Evolutionary conservation across 2,888 invertebrate species (phyloP), one percentile per base, ranked within the genome.

Genomic region (Alitta virens): DNA sequence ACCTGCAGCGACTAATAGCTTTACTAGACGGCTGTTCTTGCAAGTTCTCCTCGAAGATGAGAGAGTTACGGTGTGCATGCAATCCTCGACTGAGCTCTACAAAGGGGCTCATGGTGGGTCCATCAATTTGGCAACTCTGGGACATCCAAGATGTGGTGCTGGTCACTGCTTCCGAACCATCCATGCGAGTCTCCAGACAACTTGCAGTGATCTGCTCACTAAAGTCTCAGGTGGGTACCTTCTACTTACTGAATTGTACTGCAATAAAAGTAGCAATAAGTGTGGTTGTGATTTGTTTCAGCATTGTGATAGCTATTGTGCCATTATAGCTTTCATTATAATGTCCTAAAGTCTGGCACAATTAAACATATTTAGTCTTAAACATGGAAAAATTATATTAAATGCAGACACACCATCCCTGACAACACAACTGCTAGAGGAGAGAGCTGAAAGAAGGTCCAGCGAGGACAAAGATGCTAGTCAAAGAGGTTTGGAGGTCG

Each of bases 41-140:
- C 93, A 94, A 75, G 86, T 94, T 61, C 84, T 95, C 67, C 84
- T 95, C 67, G 92, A 94, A 75, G 91, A 90, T 75, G 93, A 94
- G 83, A 90, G 90, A 73, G 88, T 91, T 18, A 25, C 61, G 9
- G 62, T 71, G 27, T 53, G 56, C 25, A 24, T 70, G 21, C 52
- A 56, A 16, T 57, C 66, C 25, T 51, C 55, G 2, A 58, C 65
- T 53, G 71, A 68, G 51, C 65, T 75, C 43, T 72, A 74, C 62
- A 70, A 67, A 63, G 62, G 60, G 38, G 38, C 54, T 52, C 26
- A 56, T 80, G 68, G 72, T 52, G 33, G 33, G 33, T 33, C 33
- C 7, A 63, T 66, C 33, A 55, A 53, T 18, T 24, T 38, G 14
- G 58, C 64, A 33, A 64, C 66, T 33, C 69, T 68, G 33, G 70